Conservation (phyloP, 2,113 vertebrate species). For the Pterocles gutturalis region DNA sequence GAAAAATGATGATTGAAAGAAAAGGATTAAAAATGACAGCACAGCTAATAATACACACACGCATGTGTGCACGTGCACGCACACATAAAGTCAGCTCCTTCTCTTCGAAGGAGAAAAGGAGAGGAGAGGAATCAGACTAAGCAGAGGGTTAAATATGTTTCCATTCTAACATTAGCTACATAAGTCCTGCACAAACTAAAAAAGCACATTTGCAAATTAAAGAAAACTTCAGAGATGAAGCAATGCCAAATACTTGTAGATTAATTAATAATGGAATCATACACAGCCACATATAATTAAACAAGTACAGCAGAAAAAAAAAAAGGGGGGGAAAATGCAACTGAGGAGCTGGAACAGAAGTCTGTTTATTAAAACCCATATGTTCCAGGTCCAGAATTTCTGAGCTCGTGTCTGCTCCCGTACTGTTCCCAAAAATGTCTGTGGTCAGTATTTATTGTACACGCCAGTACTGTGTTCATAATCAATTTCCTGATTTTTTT, state of each 20-base stretch:
- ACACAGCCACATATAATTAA: constrained; percentile 58
- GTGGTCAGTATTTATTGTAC: constrained; percentile 22
- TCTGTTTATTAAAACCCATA: constrained; percentile 65
- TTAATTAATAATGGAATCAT: constrained; percentile 74
- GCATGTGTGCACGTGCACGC: constrained; percentile 37
- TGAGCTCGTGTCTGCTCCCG: not conserved
- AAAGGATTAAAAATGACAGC: constrained; percentile 77
- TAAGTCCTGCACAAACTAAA: constrained; percentile 47
- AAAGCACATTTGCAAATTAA: constrained; percentile 72
- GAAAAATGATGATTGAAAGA: constrained; percentile 80
- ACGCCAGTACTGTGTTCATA: not conserved
- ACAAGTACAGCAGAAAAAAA: constrained; percentile 40
- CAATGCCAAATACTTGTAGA: constrained; percentile 63
- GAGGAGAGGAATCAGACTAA: constrained; percentile 18
- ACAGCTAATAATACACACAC: constrained; percentile 73
- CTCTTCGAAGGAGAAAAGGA: constrained; percentile 31
- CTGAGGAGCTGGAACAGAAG: constrained; percentile 40
- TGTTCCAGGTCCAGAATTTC: constrained; percentile 48
- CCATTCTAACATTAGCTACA: constrained; percentile 54
- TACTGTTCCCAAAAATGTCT: constrained; percentile 18
- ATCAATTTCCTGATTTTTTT: not conserved
- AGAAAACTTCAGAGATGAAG: constrained; percentile 47
- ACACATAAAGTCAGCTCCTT: constrained; percentile 45
- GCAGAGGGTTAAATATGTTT: constrained; percentile 65
- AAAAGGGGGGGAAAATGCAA: accelerated